These are phyloP conservation scores for Nesogale talazaci DNA, from an alignment of 2,113 vertebrate species.

Conservation along the genomic window DNA sequence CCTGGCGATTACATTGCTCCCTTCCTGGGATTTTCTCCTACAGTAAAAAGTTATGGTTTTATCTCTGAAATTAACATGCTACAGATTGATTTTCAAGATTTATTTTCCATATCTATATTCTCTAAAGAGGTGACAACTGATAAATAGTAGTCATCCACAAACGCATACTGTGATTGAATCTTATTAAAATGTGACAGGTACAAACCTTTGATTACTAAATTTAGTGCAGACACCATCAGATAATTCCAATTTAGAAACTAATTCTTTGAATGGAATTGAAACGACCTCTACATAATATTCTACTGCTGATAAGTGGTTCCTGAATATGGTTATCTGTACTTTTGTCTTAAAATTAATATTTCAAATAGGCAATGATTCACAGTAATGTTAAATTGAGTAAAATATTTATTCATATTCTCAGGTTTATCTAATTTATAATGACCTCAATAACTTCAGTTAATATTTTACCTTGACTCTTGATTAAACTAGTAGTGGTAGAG, in stretches of 20 bases:
- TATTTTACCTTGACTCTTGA: not conserved
- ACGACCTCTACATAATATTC: not conserved
- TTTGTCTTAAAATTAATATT: constrained; percentile 20
- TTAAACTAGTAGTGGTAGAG: not conserved
- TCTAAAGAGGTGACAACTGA: not conserved
- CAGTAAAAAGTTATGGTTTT: constrained; percentile 25
- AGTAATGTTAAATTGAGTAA: not conserved
- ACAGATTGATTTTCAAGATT: constrained; percentile 13
- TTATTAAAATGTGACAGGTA: constrained; percentile 26
- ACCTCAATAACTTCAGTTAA: not conserved
- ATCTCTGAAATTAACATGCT: not conserved
- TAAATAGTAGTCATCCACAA: constrained; percentile 35
- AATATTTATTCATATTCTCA: constrained; percentile 33
- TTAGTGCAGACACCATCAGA: not conserved
- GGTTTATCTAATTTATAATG: not conserved
- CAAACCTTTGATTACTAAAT: constrained; percentile 8
- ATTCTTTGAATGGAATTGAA: not conserved
- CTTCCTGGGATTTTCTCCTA: not conserved
- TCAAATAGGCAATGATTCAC: constrained; percentile 24
- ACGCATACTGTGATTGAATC: not conserved
- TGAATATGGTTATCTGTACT: not conserved
- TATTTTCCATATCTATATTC: constrained; percentile 5
- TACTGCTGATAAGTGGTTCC: not conserved
- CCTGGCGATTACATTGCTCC: not conserved
- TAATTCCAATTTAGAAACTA: constrained; percentile 35